phyloP scores from a whole-genome alignment of 2,113 vertebrate species.

The Calidris pugnax region DNA sequence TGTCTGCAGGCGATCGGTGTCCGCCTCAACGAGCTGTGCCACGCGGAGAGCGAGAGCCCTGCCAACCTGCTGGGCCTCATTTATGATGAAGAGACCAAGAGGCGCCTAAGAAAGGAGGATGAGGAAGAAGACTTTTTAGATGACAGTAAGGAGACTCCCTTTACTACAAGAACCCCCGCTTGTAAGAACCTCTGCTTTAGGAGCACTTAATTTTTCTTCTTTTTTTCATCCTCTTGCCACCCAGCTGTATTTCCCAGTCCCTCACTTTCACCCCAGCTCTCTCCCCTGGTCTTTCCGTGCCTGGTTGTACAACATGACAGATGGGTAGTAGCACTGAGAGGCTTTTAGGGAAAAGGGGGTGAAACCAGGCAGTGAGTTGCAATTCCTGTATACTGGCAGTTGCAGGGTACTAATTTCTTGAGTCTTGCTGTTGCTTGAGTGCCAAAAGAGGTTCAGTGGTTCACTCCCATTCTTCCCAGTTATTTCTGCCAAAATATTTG shows the following conservation, averaged over 20 bases:
- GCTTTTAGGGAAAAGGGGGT: background rate
- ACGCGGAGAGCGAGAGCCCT: constrained; percentile 93
- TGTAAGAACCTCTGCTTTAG: constrained; percentile 85
- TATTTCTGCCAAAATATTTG: background rate
- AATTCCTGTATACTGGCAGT: background rate
- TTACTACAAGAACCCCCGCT: constrained; percentile 86
- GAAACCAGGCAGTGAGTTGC: background rate
- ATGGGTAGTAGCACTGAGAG: background rate
- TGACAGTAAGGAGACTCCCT: constrained; percentile 93
- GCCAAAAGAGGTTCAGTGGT: background rate
- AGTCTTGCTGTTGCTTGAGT: background rate
- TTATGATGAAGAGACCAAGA: constrained; percentile 96
- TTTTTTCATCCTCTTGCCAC: constrained; percentile 70
- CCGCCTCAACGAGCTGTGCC: constrained; percentile 93
- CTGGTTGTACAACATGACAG: background rate
- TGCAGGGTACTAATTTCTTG: background rate
- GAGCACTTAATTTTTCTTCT: constrained; percentile 74
- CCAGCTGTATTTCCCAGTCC: constrained; percentile 40
- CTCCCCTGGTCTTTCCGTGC: background rate
- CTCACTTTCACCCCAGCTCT: constrained; percentile 1
- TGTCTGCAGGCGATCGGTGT: constrained; percentile 87
- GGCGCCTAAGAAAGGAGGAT: constrained; percentile 92
- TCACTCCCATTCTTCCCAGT: background rate
- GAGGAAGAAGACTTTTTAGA: constrained; percentile 99
- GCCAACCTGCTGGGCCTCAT: constrained; percentile 96